A percentile compares a stretch with the other conserved stretches of the same genome.
Evolutionary conservation across 2,797 vertebrate genomes (phyloP).

Genomic region (Phylloscopus collybita): DNA sequence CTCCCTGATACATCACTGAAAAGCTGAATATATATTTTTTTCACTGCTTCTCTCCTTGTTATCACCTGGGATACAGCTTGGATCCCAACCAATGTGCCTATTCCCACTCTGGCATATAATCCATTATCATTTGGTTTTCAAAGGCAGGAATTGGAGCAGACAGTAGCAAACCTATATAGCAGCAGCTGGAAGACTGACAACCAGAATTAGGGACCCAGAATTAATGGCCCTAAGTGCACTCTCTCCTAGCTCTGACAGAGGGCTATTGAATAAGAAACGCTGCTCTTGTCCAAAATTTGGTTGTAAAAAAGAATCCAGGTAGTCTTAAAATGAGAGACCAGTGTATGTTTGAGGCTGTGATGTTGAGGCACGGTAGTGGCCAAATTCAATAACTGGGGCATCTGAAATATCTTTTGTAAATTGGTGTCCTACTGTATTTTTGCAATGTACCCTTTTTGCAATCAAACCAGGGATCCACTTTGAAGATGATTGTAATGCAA

Average conservation of each 20-base stretch:
- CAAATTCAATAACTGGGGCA: not conserved
- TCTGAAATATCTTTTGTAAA: not conserved
- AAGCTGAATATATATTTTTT: not conserved
- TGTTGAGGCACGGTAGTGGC: not conserved
- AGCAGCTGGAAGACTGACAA: conserved; percentile 14
- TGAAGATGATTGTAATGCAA: conserved; percentile 45
- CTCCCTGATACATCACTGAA: not conserved
- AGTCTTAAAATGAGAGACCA: not conserved
- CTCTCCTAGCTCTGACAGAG: not conserved
- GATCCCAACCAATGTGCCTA: not conserved
- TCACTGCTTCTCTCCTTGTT: not conserved
- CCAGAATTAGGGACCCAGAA: not conserved
- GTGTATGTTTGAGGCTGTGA: not conserved
- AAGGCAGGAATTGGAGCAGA: conserved; percentile 33
- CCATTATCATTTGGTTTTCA: conserved; percentile 23
- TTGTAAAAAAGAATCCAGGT: not conserved
- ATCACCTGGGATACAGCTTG: not conserved
- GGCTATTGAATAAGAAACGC: not conserved
- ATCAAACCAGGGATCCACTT: not conserved
- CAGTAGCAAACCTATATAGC: not conserved
- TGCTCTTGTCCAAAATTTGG: not conserved
- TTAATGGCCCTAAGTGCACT: not conserved
- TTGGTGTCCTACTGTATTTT: not conserved
- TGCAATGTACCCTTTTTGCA: not conserved
- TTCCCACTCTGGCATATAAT: conserved; percentile 24